Conservation (phyloP, 2,113 vertebrate genomes). For the Columba janthina region DNA sequence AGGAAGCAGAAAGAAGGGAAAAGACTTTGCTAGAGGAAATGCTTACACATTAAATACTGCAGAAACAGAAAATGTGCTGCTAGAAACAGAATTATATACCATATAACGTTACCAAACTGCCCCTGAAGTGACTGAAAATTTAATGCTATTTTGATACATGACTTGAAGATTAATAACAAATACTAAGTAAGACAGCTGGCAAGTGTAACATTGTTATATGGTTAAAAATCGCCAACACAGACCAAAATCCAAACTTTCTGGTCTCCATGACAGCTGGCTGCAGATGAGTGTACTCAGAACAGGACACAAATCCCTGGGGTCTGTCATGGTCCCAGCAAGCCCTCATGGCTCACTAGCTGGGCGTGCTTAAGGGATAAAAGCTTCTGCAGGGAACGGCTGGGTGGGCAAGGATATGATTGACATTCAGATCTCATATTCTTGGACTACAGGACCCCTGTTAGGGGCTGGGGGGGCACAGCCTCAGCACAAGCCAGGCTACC, state of each 20-base stretch:
- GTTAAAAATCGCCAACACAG: not conserved
- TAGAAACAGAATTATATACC: not conserved
- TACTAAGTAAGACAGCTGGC: not conserved
- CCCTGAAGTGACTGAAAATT: not conserved
- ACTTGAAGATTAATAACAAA: not conserved
- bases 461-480: not conserved
- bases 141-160: not conserved
- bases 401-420: accelerated
- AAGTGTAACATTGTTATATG: not conserved
- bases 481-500: not conserved
- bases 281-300: not conserved
- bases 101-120: not conserved
- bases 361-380: not conserved
- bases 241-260: not conserved
- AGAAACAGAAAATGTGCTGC: not conserved
- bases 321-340: not conserved
- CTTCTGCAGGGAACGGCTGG: not conserved
- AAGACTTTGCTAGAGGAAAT: not conserved
- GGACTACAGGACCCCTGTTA: too few relatives aligned
- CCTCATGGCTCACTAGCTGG: not conserved
- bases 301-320: not conserved
- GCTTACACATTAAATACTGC: not conserved
- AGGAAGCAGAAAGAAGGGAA: not conserved
- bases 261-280: not conserved
- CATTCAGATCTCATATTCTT: not conserved